Percentiles rank a stretch among this genome's conserved stretches.
phyloP scores from a whole-genome alignment of 2,888 invertebrate species.

The Pheosia gnoma region DNA sequence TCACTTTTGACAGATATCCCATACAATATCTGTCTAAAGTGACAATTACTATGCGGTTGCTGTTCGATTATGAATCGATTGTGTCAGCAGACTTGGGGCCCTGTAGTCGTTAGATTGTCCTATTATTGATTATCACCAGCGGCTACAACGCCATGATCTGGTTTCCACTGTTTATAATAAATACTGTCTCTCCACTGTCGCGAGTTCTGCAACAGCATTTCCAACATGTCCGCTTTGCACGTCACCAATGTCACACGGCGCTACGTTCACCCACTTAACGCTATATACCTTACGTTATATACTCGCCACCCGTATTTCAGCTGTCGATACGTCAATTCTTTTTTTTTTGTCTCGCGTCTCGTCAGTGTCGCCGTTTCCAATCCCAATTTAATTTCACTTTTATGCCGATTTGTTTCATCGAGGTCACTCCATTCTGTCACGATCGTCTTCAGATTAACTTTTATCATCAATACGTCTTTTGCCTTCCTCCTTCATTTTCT shows the following conservation, averaged over 20 bases:
- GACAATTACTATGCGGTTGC: too few relatives aligned
- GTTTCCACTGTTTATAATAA: constrained; percentile 21
- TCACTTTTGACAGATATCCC: too few relatives aligned
- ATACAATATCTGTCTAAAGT: too few relatives aligned
- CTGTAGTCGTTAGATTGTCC: neutral
- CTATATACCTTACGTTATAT: constrained; percentile 19
- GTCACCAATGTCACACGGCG: constrained; percentile 14
- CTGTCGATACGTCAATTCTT: constrained; percentile 45
- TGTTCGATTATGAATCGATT: too few relatives aligned
- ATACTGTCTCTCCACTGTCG: constrained; percentile 7
- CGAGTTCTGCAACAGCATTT: constrained; percentile 22
- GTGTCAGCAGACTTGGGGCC: too few relatives aligned
- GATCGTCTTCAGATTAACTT: constrained; percentile 18
- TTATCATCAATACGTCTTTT: constrained; percentile 22
- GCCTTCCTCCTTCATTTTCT: constrained; percentile 19
- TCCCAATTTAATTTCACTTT: constrained; percentile 40
- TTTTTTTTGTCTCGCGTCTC: constrained; percentile 24
- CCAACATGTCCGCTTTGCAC: constrained; percentile 17
- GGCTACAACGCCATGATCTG: constrained; percentile 15
- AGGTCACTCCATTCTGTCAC: constrained; percentile 18
- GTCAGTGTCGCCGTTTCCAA: constrained; percentile 34
- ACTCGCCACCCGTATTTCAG: constrained; percentile 31
- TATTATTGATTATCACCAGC: neutral
- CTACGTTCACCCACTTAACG: constrained; percentile 19
- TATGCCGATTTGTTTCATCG: constrained; percentile 21